Evolutionary conservation across 2,888 invertebrate genomes (phyloP).

Genomic region (Nomada flava): DNA sequence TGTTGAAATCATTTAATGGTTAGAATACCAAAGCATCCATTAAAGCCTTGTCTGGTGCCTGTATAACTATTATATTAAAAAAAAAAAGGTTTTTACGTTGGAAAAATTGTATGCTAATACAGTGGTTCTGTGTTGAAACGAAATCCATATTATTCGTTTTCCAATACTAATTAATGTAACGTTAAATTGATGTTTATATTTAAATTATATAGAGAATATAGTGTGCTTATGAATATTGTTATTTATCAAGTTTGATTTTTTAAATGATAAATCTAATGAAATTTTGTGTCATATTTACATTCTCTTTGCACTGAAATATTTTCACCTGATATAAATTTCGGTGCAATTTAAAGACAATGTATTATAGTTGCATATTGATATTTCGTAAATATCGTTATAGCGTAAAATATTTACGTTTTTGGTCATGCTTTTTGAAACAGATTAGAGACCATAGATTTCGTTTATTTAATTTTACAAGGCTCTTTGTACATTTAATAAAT

Average conservation of each 20-base stretch:
- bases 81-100: slow-evolving; percentile 26
- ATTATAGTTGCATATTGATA: background rate
- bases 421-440: background rate
- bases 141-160: slow-evolving; percentile 13
- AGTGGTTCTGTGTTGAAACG: background rate
- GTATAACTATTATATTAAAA: slow-evolving; percentile 32
- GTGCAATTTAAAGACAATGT: background rate
- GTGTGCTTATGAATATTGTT: background rate
- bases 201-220: slow-evolving; percentile 12
- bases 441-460: background rate
- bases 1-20: slow-evolving; percentile 73
- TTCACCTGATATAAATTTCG: background rate
- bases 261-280: slow-evolving; percentile 1
- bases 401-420: background rate
- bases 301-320: background rate
- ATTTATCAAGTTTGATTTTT: slow-evolving; percentile 26
- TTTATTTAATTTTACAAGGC: background rate
- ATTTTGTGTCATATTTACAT: background rate
- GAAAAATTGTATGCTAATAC: background rate
- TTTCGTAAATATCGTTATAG: background rate
- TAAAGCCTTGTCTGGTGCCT: slow-evolving; percentile 70
- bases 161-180: slow-evolving; percentile 11
- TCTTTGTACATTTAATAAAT: background rate
- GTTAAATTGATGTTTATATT: slow-evolving; percentile 5
- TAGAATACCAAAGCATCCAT: slow-evolving; percentile 78